Conservation (phyloP, 2,888 invertebrate species). For the Protophormia terraenovae region DNA sequence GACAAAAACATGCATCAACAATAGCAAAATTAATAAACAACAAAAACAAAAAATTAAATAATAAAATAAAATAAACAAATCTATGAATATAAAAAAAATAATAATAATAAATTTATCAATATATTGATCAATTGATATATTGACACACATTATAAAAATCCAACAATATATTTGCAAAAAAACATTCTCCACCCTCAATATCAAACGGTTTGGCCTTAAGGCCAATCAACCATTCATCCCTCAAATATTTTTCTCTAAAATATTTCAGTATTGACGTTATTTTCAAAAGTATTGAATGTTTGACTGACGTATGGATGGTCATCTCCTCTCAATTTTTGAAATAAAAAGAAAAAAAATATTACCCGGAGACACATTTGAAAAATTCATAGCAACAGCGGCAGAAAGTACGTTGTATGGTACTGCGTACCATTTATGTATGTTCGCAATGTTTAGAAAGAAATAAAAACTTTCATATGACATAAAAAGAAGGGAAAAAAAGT, state of each 20-base stretch:
- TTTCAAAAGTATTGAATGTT: conserved; percentile 6
- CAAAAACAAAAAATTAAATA: background rate
- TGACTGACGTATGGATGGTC: conserved; percentile 27
- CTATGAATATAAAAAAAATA: background rate
- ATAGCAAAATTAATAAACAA: conserved; percentile 22
- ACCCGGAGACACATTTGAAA: conserved; percentile 1
- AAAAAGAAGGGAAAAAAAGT: background rate
- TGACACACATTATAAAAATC: conserved; percentile 31
- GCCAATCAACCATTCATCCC: conserved; percentile 10
- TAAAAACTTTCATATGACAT: conserved; percentile 14
- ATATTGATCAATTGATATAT: conserved; percentile 29
- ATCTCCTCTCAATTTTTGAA: background rate
- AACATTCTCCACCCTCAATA: conserved; percentile 11
- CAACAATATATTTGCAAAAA: conserved; percentile 18
- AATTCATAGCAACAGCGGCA: background rate
- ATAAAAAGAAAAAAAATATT: conserved; percentile 2
- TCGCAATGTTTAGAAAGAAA: conserved; percentile 5
- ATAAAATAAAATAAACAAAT: conserved; percentile 37
- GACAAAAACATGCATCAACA: background rate
- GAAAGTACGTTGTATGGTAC: background rate
- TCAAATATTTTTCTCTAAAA: background rate
- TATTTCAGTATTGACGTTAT: conserved; percentile 33
- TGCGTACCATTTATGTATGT: background rate
- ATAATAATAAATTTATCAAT: conserved; percentile 7
- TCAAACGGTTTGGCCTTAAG: conserved; percentile 25